Evolutionary conservation across 2,888 invertebrate species (phyloP).

Genomic region (Nowickia ferox): DNA sequence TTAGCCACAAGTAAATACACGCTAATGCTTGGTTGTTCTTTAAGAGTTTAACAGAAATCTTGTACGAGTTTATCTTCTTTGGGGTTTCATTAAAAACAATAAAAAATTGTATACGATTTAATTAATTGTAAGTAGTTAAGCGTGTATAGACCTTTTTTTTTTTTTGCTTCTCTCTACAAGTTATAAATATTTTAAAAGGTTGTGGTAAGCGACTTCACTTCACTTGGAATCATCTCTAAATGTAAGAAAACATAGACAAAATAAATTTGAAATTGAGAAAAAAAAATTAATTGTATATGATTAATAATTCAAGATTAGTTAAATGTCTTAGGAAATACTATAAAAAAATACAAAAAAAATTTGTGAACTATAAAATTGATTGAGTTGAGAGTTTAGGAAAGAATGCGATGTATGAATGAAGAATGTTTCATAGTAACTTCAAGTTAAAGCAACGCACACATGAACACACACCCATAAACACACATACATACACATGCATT

Average conservation of each 20-base stretch:
- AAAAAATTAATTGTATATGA: conserved; percentile 53
- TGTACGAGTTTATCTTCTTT: conserved; percentile 4
- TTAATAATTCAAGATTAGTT: conserved; percentile 58
- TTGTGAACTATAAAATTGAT: conserved; percentile 49
- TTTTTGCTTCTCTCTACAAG: not conserved
- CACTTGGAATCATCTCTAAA: conserved; percentile 16
- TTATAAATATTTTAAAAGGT: conserved; percentile 7
- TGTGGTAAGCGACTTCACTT: conserved; percentile 15
- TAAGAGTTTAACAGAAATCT: not conserved
- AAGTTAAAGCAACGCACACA: not conserved
- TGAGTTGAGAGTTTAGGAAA: conserved; percentile 25
- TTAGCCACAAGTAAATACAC: not conserved
- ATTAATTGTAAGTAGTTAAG: conserved; percentile 61
- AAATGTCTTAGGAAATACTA: conserved; percentile 23
- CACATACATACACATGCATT: not conserved
- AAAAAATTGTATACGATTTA: conserved; percentile 58
- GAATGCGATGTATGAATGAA: not conserved
- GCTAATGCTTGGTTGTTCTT: not conserved
- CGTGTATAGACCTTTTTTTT: conserved; percentile 38
- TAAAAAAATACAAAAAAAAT: conserved; percentile 8
- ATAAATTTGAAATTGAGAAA: conserved; percentile 9
- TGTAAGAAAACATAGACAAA: not conserved
- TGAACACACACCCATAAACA: not conserved
- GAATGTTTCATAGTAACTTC: too few species aligned
- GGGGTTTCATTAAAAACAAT: conserved; percentile 52